Base-by-base conservation (phyloP, 2,113 vertebrate species). In the Bufo gargarizans region DNA sequence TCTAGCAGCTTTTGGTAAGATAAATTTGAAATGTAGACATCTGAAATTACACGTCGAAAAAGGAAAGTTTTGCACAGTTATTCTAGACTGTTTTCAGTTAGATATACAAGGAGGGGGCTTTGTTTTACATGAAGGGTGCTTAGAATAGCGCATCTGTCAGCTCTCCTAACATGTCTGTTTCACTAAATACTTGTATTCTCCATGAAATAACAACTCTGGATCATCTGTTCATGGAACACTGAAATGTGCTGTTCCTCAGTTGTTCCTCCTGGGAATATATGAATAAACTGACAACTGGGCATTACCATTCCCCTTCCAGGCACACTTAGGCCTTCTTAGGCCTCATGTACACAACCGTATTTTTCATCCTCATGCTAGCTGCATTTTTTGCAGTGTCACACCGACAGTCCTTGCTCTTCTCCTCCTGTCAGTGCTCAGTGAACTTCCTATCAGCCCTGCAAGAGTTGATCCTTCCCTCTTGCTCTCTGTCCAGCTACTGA, bases 1-100 rank as follows among this genome's bases (percentile, higher is more conserved):
- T 77, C 76, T 53, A 77, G 49, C 47, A 77, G 49, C 76, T 77
- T 77, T 77, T 77, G 45, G 49, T 50, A 50, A 17, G 17, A 77
- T 49, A 50, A 49, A 20, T 53, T 17, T 12, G 47, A 77, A 20
- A 77, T n/a, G 47, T 77, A 77, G 76, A 77, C 47, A 74, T 74
- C 43, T 74, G 71, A 74, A 47, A 47, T 19, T 47, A 47, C 43
- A 74, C 43, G 33, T 14, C 11, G 13, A 45, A n/a, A 43, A 74
- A 19, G 45, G 33, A 47, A 74, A 74, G 71, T 74, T 74, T 77
- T 5, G 76, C n/a, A 19, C 1, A 77, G 76, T 77, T 77, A 53
- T 77, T 77, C 8, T 77, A 77, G 49, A 53, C 19, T 77, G 20
- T 77, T 7, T 50, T 17, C 49, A 77, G 45, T 49, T 49, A 50